Evolutionary conservation across 2,113 vertebrate species (phyloP).

Genomic region (Rhodinocichla rosea): DNA sequence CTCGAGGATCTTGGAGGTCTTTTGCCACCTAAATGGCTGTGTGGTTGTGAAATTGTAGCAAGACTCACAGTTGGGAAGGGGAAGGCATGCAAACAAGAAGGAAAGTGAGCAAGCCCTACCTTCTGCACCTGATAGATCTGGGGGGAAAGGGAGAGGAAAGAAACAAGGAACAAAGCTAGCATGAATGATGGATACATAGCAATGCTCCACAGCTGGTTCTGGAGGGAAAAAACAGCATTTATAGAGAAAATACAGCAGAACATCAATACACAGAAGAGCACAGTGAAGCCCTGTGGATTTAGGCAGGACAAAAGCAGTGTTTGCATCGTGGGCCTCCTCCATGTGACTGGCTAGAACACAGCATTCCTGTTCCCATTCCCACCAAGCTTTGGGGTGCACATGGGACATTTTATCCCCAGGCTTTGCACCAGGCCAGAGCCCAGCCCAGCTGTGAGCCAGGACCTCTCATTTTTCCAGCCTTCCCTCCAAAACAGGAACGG

Average conservation of each 20-base stretch:
- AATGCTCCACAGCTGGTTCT: background rate
- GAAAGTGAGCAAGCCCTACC: constrained; percentile 77
- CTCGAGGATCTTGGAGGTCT: background rate
- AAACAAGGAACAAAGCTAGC: constrained; percentile 37
- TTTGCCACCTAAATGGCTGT: background rate
- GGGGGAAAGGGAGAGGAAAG: constrained; percentile 16
- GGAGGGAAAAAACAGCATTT: background rate
- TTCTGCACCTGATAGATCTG: constrained; percentile 99
- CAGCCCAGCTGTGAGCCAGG: background rate
- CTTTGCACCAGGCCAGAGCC: background rate
- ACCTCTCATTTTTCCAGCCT: background rate
- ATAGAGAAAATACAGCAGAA: background rate
- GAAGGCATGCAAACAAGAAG: constrained; percentile 36
- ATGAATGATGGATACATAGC: constrained; percentile 21
- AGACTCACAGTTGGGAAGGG: background rate
- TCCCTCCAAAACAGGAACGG: background rate
- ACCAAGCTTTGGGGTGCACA: background rate
- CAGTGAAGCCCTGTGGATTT: background rate
- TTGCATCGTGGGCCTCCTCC: background rate
- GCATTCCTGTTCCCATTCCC: background rate
- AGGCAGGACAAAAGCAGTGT: background rate
- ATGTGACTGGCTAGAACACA: background rate
- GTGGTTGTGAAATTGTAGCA: background rate
- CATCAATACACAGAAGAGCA: background rate
- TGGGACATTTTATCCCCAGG: background rate